phyloP scores from a whole-genome alignment of 2,113 vertebrate species.

The Notiomystis cincta region DNA sequence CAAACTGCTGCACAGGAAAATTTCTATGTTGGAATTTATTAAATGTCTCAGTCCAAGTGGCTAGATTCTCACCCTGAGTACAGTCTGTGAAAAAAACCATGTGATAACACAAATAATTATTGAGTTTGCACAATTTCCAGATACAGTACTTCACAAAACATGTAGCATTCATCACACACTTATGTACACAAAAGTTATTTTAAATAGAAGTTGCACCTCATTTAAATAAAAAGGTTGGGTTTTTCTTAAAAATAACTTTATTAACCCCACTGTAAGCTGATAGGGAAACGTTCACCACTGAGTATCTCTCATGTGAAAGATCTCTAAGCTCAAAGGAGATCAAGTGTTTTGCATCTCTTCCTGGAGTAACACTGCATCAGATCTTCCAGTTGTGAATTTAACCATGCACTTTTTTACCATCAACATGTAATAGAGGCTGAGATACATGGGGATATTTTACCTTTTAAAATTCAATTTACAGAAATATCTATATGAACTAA shows the following conservation, averaged over 20 bases:
- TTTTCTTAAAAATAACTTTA: background rate
- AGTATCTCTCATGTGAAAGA: background rate
- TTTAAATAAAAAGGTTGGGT: background rate
- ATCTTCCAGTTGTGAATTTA: background rate
- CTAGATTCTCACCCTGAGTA: background rate
- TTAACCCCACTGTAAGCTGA: background rate
- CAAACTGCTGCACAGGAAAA: background rate
- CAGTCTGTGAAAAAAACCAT: background rate
- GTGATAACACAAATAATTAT: background rate
- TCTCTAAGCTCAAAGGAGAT: background rate
- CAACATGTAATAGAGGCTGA: background rate
- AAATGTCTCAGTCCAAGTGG: background rate
- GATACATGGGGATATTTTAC: background rate
- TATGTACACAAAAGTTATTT: background rate
- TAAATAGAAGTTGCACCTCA: background rate
- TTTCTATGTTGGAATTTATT: background rate
- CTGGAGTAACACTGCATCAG: background rate
- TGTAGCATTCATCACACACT: background rate
- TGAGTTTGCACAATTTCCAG: background rate
- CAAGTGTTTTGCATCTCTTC: background rate
- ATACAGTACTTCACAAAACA: background rate
- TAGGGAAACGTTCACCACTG: background rate
- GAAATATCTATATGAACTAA: background rate
- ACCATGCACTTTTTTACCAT: background rate
- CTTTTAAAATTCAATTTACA: background rate